Conservation (phyloP, 1,140 invertebrate genomes). For the Lordiphosa mommai region DNA sequence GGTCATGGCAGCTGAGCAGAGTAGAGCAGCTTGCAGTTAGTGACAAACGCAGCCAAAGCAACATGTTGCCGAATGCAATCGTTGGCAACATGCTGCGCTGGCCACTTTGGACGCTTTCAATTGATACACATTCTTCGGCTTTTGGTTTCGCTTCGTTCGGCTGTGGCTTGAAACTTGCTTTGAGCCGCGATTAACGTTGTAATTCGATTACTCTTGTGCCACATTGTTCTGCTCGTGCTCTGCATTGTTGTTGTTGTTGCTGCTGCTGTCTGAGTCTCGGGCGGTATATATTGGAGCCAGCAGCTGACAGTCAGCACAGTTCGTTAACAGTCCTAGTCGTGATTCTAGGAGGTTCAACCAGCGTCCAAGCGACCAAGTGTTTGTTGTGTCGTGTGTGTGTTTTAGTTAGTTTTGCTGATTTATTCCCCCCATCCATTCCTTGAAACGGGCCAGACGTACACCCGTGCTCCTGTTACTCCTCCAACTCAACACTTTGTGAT, state of each 20-base stretch:
- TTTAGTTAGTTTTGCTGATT: constrained; percentile 31
- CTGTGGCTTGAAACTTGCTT: constrained; percentile 51
- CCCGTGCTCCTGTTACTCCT: constrained; percentile 15
- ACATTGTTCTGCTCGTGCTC: constrained; percentile 68
- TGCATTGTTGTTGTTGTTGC: constrained; percentile 36
- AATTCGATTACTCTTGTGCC: constrained; percentile 69
- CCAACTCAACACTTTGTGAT: constrained; percentile 53
- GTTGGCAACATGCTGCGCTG: constrained; percentile 47
- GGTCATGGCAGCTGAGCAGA: constrained; percentile 51
- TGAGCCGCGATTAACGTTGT: constrained; percentile 69
- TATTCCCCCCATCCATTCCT: not conserved
- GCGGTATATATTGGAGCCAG: constrained; percentile 76
- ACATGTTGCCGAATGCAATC: constrained; percentile 30
- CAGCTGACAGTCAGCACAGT: constrained; percentile 73
- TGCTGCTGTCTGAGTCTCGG: constrained; percentile 30
- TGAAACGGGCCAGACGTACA: too few relatives aligned
- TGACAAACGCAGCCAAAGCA: constrained; percentile 41
- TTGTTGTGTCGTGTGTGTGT: constrained; percentile 48
- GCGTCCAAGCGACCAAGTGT: constrained; percentile 51
- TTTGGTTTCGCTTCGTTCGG: constrained; percentile 23
- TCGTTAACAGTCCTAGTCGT: constrained; percentile 80
- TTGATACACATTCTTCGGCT: constrained; percentile 56
- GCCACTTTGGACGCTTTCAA: too few relatives aligned
- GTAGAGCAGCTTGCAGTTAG: constrained; percentile 7
- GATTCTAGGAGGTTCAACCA: constrained; percentile 80